Evolutionary conservation across 2,888 invertebrate genomes (phyloP), one percentile per base, ranked within the genome.

Genomic region (Cenopis cana): DNA sequence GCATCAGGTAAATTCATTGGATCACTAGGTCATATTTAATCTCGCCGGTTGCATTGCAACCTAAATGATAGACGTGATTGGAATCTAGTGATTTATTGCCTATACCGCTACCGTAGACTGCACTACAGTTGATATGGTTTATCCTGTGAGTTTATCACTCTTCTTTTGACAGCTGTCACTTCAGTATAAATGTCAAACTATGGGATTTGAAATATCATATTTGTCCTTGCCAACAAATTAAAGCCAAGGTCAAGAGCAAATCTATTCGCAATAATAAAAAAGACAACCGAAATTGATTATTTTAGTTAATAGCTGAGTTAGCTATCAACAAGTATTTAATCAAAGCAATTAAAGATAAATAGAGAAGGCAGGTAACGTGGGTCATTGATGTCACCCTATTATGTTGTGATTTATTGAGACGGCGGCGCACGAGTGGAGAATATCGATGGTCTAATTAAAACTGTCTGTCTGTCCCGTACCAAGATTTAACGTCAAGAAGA

Each of bases 1-100:
- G 67, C 84, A 85, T 77, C 84, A 90, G 88, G 93, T 92, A 79
- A 74, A 68, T 73, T 38, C 3, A 18, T 20, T 50, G 4, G 33
- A 17, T 33, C 12, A 17, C 18, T 46, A 18, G 50, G 50, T 50
- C 11, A 18, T 11, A 18, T 11, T n/a, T 9, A 18, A 50, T 50
- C 18, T 50, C 18, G 11, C 10, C 11, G 11, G 18, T 50, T n/a
- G n/a, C n/a, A n/a, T n/a, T n/a, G 10, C 18, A 50, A 50, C 1
- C 11, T 50, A 50, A 17, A 11, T 17, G 17, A 50, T 18, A 17
- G 1, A 18, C 11, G 9, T 33, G 9, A 33, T 33, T 33, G 33
- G 33, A 33, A 33, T 5, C 2, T 33, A 6, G 5, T 33, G 0
- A 33, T 8, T 33, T 33, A 33, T 33, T 33, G 33, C 24, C 24